Evolutionary conservation across 2,797 vertebrate species (phyloP), one percentile per base, ranked within the genome.

Genomic region (Falco concolor): DNA sequence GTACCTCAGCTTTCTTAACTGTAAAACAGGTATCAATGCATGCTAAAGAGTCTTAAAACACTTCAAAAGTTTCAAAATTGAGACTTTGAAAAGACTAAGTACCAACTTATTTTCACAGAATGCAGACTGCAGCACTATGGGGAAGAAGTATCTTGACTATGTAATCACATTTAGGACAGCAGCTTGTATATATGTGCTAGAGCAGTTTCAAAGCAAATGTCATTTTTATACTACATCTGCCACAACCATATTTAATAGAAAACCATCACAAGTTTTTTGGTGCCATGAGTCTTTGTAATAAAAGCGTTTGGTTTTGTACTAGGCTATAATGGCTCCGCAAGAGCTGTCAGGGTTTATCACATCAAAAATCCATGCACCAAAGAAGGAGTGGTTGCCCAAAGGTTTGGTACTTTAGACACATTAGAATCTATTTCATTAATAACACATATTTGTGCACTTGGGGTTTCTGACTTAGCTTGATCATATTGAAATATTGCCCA

Each of bases 291-390:
- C 65, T 86, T 79, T 65, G 36, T 68, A 86, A 79, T 74, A 81
- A 94, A 95, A 89, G 80, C 86, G 77, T 56, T 94, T 89, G 63
- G 3, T 45, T 96, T 95, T 94, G 45, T 76, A 63, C 21, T 45
- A 34, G 38, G 32, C 13, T 82, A 72, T 67, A 96, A 94, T 78
- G 77, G 68, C 85, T 91, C 96, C 50, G 47, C 61, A 68, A 89
- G 95, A 94, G 70, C 94, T 95, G 95, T 95, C 96, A 94, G 57
- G 47, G 73, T 90, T 83, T 87, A 89, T 96, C 78, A 47, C 32
- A 69, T 80, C 84, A 80, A 65, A 92, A 93, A 89, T 67, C 36
- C 52, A 59, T 40, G 49, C 72, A 42, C 52, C 42, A 57, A 56
- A 80, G 95, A 63, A 28, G 22, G 10, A 94, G 18, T 19, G 70